Conservation (phyloP, 2,113 vertebrate species). For the Onychostruthus taczanowskii region DNA sequence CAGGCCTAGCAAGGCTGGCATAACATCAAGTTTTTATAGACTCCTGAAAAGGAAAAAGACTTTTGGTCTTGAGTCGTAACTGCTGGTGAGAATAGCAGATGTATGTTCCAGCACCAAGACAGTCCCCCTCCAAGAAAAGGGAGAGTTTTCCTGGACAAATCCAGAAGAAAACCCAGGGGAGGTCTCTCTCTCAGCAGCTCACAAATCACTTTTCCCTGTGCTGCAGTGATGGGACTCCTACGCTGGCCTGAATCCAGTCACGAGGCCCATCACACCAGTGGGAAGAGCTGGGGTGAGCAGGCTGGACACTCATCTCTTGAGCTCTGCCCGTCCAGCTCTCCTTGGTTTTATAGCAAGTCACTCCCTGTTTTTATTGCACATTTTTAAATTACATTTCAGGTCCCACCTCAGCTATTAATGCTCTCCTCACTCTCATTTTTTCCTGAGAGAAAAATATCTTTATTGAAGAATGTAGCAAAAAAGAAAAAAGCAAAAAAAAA, state of each 20-base stretch:
- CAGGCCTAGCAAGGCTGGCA: background rate
- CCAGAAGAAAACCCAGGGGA: background rate
- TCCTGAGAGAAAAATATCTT: background rate
- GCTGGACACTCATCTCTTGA: background rate
- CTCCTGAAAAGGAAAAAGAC: slow-evolving; percentile 32
- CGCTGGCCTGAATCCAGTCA: background rate
- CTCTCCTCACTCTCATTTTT: background rate
- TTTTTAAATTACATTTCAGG: background rate
- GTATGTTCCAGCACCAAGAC: background rate
- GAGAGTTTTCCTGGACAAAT: slow-evolving; percentile 45
- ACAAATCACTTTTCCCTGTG: background rate
- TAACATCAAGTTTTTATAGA: slow-evolving; percentile 65
- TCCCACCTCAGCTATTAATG: background rate
- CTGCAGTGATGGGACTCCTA: background rate
- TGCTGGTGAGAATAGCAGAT: slow-evolving; percentile 42
- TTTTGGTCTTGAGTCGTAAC: background rate
- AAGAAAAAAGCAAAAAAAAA: background rate
- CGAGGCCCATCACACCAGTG: rapidly evolving
- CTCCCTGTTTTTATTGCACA: background rate
- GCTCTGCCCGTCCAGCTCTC: background rate
- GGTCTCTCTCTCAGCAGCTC: background rate
- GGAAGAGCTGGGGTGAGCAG: background rate
- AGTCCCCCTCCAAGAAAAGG: slow-evolving; percentile 41
- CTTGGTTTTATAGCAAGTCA: background rate
- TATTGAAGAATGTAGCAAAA: background rate